These are phyloP conservation scores for Trichopria drosophilae DNA, from an alignment of 2,888 invertebrate species.

Conservation along the genomic window DNA sequence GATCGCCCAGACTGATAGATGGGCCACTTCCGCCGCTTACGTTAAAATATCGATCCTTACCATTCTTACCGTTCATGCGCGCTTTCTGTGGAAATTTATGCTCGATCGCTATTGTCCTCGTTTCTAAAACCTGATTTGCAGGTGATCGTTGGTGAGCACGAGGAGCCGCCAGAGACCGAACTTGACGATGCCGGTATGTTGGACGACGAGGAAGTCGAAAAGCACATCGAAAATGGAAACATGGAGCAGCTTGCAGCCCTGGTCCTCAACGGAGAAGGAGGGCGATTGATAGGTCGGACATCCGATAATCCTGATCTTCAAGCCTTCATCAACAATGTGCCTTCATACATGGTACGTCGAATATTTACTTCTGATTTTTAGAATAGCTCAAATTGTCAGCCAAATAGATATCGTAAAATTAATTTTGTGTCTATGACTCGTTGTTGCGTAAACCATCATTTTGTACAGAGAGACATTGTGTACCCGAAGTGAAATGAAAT, in stretches of 20 bases:
- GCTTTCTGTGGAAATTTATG: conserved; percentile 33
- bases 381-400: too few relatives aligned
- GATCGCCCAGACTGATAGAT: conserved; percentile 45
- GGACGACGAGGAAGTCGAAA: conserved; percentile 67
- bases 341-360: conserved; percentile 83
- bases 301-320: conserved; percentile 79
- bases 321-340: conserved; percentile 84
- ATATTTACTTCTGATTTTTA: too few relatives aligned
- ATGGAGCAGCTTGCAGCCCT: conserved; percentile 88
- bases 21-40: conserved; percentile 22
- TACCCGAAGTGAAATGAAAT: too few relatives aligned
- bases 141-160: conserved; percentile 50
- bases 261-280: conserved; percentile 86
- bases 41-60: conserved; percentile 47
- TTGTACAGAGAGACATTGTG: too few relatives aligned
- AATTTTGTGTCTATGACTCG: too few relatives aligned
- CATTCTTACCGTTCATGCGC: conserved; percentile 40
- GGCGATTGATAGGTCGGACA: conserved; percentile 71
- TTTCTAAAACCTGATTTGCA: conserved; percentile 36
- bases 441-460: too few relatives aligned
- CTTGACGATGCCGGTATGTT: conserved; percentile 45
- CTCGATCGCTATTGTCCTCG: too few relatives aligned
- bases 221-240: conserved; percentile 73
- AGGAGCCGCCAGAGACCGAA: conserved; percentile 36
- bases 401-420: too few relatives aligned